Evolutionary conservation across 2,797 vertebrate genomes (phyloP).

Genomic region (Syndactyla subalaris): DNA sequence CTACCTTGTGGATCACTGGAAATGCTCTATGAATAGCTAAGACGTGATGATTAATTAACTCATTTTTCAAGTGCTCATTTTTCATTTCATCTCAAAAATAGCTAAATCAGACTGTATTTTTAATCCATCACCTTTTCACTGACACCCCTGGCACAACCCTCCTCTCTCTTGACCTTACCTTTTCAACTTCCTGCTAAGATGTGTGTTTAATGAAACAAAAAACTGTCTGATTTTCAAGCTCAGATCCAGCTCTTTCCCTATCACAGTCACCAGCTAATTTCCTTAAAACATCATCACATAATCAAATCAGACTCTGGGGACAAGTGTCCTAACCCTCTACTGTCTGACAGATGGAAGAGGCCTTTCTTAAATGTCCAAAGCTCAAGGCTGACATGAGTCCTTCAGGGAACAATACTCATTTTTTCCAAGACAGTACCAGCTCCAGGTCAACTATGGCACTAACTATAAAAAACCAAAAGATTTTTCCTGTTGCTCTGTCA

Average conservation of each 20-base stretch:
- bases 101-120: conserved; percentile 3
- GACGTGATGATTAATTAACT: conserved; percentile 26
- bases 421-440: conserved; percentile 41
- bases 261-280: conserved; percentile 43
- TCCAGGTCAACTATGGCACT: conserved; percentile 34
- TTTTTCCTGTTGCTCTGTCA: conserved; percentile 35
- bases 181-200: conserved; percentile 55
- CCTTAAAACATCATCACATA: conserved; percentile 63
- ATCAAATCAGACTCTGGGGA: conserved; percentile 32
- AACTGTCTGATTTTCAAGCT: conserved; percentile 20
- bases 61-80: conserved; percentile 2
- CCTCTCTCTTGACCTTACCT: conserved; percentile 13
- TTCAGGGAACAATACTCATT: conserved; percentile 41
- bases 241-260: not conserved
- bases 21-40: conserved; percentile 21
- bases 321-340: not conserved
- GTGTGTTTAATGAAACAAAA: conserved; percentile 33
- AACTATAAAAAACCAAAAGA: conserved; percentile 35
- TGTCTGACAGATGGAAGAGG: conserved; percentile 35
- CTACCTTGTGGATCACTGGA: not conserved
- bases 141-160: not conserved
- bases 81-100: conserved; percentile 11
- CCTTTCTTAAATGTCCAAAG: conserved; percentile 28
- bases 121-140: conserved; percentile 4
- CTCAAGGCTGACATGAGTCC: conserved; percentile 46